Percentiles rank a stretch among this genome's conserved stretches.
These are phyloP conservation scores for Calliopsis andreniformis DNA, from an alignment of 1,140 invertebrate genomes.

Conservation along the genomic window DNA sequence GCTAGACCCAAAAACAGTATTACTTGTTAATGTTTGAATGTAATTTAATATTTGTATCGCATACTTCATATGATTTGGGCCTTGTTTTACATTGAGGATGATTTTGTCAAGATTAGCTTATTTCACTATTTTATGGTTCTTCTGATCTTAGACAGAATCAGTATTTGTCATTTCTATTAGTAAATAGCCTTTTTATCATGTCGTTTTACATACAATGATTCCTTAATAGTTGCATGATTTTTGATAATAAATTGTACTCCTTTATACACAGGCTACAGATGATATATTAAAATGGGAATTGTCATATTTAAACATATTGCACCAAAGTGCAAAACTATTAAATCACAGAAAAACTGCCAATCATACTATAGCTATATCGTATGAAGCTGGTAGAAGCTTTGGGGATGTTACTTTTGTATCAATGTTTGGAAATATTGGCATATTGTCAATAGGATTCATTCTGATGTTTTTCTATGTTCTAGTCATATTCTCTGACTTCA, in stretches of 20 bases:
- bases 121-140: neutral
- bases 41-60: neutral
- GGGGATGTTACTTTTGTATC: constrained; percentile 86
- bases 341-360: constrained; percentile 59
- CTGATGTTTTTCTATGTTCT: constrained; percentile 89
- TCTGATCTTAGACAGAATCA: constrained; percentile 13
- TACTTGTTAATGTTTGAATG: neutral
- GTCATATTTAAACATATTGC: constrained; percentile 82
- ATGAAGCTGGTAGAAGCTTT: constrained; percentile 87
- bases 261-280: constrained; percentile 81
- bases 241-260: constrained; percentile 4
- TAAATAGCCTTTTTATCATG: neutral
- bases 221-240: neutral
- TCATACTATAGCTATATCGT: constrained; percentile 81
- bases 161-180: neutral
- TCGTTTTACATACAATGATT: neutral
- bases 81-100: constrained; percentile 19
- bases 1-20: neutral
- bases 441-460: constrained; percentile 85
- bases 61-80: constrained; percentile 52
- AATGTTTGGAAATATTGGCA: constrained; percentile 88
- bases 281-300: constrained; percentile 86
- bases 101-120: constrained; percentile 17
- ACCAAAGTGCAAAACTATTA: constrained; percentile 66
- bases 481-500: constrained; percentile 87